Base-by-base conservation (phyloP, 1,140 invertebrate genomes). In the Trachymyrmex cornetzi region DNA sequence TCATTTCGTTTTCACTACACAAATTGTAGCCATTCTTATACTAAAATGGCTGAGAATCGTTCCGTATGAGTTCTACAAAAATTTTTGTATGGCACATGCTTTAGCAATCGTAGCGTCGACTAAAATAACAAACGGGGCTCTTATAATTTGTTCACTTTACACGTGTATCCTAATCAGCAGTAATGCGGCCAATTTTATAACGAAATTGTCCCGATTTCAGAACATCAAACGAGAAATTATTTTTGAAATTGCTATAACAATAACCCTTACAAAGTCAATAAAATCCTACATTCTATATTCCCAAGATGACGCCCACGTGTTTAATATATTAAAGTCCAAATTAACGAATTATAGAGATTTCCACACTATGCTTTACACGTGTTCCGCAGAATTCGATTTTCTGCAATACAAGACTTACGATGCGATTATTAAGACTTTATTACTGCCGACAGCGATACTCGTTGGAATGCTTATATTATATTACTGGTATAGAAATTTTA, bases 291-390 rank as follows among this genome's bases (percentile, higher is more conserved):
- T 93, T 30, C 91, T 95, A 1, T 87, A 94, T 2, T 94, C 94
- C 0, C 91, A 96, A 63, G 96, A 96, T 30, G 96, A 98, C 95
- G 95, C 96, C 38, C 98, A 99, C 91, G 96, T 98, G 61, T 97
- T 97, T 92, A 97, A 98, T 88, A 96, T 99, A 61, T 94, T 98
- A 0, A 96, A 94, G 77, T 96, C 98, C 1, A 98, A 98, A 94
- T 96, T 99, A 61, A 96, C 96, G 0, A 94, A 96, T 89, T 98
- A 97, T 92, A 96, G 96, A 91, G 97, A 97, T 89, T 98, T 98
- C 91, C 98, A 98, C 92, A 98, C 98, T 0, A 94, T 97, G 91
- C 94, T 99, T 14, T 99, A 99, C 89, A 98, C 97, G 0, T 99
- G 98, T 95, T 97, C 97, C 2, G 95, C 96, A 1, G 98, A 98